These are phyloP conservation scores for Abrostola tripartita DNA, from an alignment of 2,888 invertebrate genomes.

Conservation along the genomic window DNA sequence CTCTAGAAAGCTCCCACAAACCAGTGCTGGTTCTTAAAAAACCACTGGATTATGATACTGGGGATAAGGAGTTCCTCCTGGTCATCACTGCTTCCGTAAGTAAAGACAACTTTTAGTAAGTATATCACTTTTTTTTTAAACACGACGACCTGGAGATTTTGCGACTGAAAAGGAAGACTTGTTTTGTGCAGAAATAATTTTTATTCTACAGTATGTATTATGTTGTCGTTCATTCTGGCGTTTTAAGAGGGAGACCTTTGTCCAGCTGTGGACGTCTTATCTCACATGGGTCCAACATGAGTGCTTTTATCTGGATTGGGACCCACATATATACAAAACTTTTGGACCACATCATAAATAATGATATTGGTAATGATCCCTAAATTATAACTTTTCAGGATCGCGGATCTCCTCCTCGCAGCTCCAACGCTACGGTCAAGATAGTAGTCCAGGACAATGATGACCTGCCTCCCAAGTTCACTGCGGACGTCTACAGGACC, in stretches of 20 bases:
- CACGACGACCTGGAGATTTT: too few species aligned
- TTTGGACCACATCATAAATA: too few species aligned
- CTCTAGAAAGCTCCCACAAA: slow-evolving; percentile 93
- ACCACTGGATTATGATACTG: slow-evolving; percentile 93
- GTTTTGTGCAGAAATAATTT: too few species aligned
- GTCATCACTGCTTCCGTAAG: slow-evolving; percentile 93
- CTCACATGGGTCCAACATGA: too few species aligned
- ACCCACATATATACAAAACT: too few species aligned
- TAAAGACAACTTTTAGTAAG: slow-evolving; percentile 7
- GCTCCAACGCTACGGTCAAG: slow-evolving; percentile 91
- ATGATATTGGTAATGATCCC: too few species aligned
- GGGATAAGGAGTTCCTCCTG: slow-evolving; percentile 92
- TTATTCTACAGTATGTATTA: too few species aligned
- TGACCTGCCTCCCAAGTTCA: slow-evolving; percentile 94
- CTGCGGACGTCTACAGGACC: slow-evolving; percentile 93
- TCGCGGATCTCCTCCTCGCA: slow-evolving; percentile 93
- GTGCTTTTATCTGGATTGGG: too few species aligned
- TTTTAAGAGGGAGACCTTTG: not conserved
- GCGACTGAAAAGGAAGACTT: too few species aligned
- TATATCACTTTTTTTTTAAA: too few species aligned
- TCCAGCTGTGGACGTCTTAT: too few species aligned
- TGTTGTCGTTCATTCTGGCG: too few species aligned
- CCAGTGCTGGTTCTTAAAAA: slow-evolving; percentile 92
- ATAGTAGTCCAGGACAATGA: slow-evolving; percentile 93
- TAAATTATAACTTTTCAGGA: slow-evolving; percentile 88